Evolutionary conservation across 2,113 vertebrate genomes (phyloP).

Genomic region (Cisticola juncidis): DNA sequence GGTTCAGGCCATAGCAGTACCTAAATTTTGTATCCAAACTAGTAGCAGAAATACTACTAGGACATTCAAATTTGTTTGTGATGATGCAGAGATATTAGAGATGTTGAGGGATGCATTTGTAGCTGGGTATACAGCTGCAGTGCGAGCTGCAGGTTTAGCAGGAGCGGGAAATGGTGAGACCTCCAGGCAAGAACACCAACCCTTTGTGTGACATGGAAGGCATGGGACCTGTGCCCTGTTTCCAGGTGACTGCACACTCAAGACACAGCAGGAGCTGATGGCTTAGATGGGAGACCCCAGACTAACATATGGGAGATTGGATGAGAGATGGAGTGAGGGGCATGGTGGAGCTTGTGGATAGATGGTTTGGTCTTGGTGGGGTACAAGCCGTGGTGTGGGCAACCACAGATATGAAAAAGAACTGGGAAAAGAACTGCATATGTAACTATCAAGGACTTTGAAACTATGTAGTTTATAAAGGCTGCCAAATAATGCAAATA

Average conservation of each 20-base stretch:
- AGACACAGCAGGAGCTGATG: neutral
- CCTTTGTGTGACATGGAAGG: neutral
- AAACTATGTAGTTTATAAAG: neutral
- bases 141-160: neutral
- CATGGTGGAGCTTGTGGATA: neutral
- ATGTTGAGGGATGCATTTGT: neutral
- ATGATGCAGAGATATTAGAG: neutral
- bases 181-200: fast-evolving
- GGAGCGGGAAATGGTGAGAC: neutral
- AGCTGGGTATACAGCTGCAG: neutral
- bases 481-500: neutral
- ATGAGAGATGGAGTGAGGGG: neutral
- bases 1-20: neutral
- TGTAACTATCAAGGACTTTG: neutral
- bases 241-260: fast-evolving
- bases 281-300: neutral
- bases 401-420: neutral
- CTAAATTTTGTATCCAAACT: neutral
- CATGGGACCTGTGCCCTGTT: neutral
- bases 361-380: neutral
- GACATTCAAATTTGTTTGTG: neutral
- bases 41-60: neutral
- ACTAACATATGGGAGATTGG: neutral
- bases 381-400: neutral
- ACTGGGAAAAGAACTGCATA: neutral